Conservation (phyloP, 2,797 vertebrate genomes). For the Pseudocheirus occidentalis region DNA sequence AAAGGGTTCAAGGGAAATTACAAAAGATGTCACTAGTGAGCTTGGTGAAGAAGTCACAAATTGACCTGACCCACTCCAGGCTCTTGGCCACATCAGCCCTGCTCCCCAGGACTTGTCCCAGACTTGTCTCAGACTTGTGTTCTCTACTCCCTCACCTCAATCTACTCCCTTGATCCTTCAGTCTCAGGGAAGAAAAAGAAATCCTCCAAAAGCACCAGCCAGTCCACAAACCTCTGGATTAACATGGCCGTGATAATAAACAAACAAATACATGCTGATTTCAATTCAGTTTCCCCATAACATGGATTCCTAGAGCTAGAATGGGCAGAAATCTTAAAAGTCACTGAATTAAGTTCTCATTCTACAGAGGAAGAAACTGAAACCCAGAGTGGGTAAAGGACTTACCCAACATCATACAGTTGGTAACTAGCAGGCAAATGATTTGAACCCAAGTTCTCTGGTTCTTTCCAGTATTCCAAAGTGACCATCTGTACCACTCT, state of each 20-base stretch:
- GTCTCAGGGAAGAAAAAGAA: background rate
- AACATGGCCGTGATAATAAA: background rate
- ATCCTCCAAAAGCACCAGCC: background rate
- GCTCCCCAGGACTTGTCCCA: background rate
- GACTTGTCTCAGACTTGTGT: background rate
- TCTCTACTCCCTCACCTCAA: background rate
- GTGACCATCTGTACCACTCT: background rate
- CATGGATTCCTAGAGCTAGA: background rate
- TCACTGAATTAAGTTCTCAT: background rate
- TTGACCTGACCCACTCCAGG: background rate
- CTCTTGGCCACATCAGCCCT: background rate
- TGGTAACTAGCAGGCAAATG: background rate
- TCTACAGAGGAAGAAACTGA: background rate
- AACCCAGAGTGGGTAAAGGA: background rate
- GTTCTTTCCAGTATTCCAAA: background rate
- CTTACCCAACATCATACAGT: background rate
- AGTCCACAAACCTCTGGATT: background rate
- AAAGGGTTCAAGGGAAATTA: background rate
- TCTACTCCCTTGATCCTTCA: background rate
- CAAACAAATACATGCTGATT: background rate
- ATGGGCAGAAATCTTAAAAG: background rate
- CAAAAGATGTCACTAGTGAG: background rate
- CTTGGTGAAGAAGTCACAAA: background rate
- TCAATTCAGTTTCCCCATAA: background rate
- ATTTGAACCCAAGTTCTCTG: background rate